Percentiles rank a stretch among this genome's conserved stretches.
Evolutionary conservation across 1,140 invertebrate species (phyloP).

Genomic region (Pentalonia nigronervosa): DNA sequence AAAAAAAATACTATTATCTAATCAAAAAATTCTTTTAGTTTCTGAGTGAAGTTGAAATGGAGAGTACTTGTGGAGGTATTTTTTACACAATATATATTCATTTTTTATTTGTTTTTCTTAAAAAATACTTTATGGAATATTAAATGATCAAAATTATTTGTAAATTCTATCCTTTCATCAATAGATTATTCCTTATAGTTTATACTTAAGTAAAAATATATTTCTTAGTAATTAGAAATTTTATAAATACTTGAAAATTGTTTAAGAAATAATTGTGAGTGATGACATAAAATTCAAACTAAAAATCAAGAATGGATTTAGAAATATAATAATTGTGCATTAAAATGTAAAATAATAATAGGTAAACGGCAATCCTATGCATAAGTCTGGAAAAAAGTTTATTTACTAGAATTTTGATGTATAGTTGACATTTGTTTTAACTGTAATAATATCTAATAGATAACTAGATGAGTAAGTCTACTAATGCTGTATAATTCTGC

Average conservation of each 20-base stretch:
- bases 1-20: neutral
- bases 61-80: neutral
- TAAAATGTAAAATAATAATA: neutral
- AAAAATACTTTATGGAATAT: neutral
- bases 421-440: neutral
- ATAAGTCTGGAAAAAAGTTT: too few relatives aligned
- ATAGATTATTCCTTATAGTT: neutral
- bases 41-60: too few relatives aligned
- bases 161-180: neutral
- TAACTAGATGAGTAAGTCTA: too few relatives aligned
- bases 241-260: neutral
- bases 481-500: too few relatives aligned
- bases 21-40: too few relatives aligned
- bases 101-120: neutral
- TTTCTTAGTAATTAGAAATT: neutral
- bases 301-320: neutral
- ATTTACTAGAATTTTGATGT: too few relatives aligned
- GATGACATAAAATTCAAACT: neutral
- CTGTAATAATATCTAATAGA: too few relatives aligned
- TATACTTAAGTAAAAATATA: neutral
- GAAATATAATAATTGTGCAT: neutral
- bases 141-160: neutral
- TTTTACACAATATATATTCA: too few relatives aligned
- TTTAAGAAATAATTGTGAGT: neutral
- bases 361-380: too few relatives aligned